Evolutionary conservation across 2,888 invertebrate species (phyloP), one percentile per base, ranked within the genome.

Genomic region (Acheta domesticus): DNA sequence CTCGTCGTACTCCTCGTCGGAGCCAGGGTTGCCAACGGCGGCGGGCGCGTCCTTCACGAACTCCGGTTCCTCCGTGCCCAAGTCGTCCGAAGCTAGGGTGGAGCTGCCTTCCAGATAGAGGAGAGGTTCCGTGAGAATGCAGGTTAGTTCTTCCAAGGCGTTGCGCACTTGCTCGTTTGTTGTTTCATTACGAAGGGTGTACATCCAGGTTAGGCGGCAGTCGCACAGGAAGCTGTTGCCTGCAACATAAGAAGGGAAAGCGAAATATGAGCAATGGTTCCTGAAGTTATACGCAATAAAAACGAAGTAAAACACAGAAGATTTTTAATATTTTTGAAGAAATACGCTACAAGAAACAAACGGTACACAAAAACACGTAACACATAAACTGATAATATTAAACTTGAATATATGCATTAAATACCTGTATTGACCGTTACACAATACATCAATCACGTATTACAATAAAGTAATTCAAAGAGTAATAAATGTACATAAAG

Each of bases 171-270:
- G 90, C 83, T 89, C 89, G 86, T 93, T 93, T 86, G 91, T 91
- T 82, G 95, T 94, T 83, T 93, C 93, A 86, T 93, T 92, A 82
- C 91, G 90, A 81, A 95, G 88, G 76, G 89, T 89, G 87, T 93
- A 92, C 88, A 95, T 91, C 95, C 95, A 95, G 83, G 92, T 91
- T 83, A 95, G 88, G 83, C 93, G 92, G 86, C 95, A 95, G 89
- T 95, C 94, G 88, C 95, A 96, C 84, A 92, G 90, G 87, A 95
- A 92, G 86, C 91, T 92, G 88, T 95, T 96, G 84, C 93, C 95
- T 96, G 92, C 78, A 89, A 89, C 85, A 78, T 73, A 62, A 74
- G 75, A 48, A 78, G 78, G 14, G n/a, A 62, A 23, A 36, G 36
- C 36, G 36, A 8, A 5, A 5, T 36, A 8, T 36, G 8, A 36